Conservation (phyloP, 2,113 vertebrate species). For the Xiphophorus maculatus region DNA sequence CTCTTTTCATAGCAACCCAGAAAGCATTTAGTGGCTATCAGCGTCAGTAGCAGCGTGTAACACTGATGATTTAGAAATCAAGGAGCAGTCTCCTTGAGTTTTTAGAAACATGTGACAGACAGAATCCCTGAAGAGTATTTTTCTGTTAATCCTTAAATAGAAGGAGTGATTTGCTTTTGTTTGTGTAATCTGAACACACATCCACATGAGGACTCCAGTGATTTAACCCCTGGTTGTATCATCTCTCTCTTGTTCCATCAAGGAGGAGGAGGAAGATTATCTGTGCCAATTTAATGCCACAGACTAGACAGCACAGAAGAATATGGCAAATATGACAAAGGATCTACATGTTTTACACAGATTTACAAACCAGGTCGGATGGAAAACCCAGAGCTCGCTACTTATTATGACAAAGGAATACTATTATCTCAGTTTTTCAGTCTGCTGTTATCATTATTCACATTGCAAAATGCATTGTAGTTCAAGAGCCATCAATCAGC, state of each 20-base stretch:
- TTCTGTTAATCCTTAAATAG: background rate
- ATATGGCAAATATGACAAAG: slow-evolving; percentile 12
- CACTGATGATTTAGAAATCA: slow-evolving; percentile 20
- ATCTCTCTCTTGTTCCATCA: slow-evolving; percentile 2
- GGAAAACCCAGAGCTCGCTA: background rate
- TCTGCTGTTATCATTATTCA: background rate
- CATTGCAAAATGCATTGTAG: background rate
- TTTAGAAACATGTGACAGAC: slow-evolving; percentile 10
- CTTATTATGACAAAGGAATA: background rate
- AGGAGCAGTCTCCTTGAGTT: background rate
- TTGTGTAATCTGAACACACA: slow-evolving; percentile 11
- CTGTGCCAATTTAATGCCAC: slow-evolving; percentile 23
- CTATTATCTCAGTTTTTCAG: background rate
- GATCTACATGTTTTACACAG: slow-evolving; percentile 3
- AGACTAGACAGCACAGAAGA: slow-evolving; percentile 24
- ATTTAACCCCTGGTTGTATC: slow-evolving; percentile 32
- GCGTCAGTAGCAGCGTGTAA: background rate
- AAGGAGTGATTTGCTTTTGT: background rate
- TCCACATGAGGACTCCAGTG: slow-evolving; percentile 4
- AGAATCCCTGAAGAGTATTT: slow-evolving; percentile 1
- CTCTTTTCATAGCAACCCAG: slow-evolving; percentile 73
- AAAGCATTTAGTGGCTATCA: slow-evolving; percentile 32
- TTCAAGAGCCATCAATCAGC: background rate
- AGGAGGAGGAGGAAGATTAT: slow-evolving; percentile 1
- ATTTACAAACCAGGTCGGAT: background rate